Evolutionary conservation across 2,113 vertebrate species (phyloP).

Genomic region (Colaptes auratus): DNA sequence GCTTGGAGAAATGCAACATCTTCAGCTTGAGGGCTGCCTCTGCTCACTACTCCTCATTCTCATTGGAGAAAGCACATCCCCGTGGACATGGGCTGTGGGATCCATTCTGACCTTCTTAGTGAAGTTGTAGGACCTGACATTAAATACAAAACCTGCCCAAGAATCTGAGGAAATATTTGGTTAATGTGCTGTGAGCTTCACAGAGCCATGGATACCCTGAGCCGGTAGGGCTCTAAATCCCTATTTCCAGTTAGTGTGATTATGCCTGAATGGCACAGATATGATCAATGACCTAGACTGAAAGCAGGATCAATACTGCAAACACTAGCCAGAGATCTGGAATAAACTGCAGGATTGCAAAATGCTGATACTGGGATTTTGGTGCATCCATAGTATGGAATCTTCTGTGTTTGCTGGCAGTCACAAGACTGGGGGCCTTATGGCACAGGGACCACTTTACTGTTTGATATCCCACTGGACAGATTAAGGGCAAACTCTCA

Average conservation of each 20-base stretch:
- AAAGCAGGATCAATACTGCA: background rate
- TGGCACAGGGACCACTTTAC: background rate
- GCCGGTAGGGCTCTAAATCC: background rate
- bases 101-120: background rate
- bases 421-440: background rate
- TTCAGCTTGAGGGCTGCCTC: background rate
- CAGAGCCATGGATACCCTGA: background rate
- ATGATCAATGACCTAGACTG: background rate
- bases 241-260: background rate
- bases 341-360: background rate
- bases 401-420: background rate
- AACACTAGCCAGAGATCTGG: background rate
- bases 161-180: background rate
- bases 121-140: background rate
- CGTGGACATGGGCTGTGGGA: background rate
- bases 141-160: background rate
- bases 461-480: background rate
- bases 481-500: background rate
- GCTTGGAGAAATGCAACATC: background rate
- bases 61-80: background rate
- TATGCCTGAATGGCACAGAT: background rate
- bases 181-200: background rate
- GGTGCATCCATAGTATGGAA: background rate
- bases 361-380: background rate
- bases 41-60: background rate